Evolutionary conservation across 1,140 invertebrate species (phyloP), one percentile per base, ranked within the genome.

Genomic region (Drosophila pruinosa): DNA sequence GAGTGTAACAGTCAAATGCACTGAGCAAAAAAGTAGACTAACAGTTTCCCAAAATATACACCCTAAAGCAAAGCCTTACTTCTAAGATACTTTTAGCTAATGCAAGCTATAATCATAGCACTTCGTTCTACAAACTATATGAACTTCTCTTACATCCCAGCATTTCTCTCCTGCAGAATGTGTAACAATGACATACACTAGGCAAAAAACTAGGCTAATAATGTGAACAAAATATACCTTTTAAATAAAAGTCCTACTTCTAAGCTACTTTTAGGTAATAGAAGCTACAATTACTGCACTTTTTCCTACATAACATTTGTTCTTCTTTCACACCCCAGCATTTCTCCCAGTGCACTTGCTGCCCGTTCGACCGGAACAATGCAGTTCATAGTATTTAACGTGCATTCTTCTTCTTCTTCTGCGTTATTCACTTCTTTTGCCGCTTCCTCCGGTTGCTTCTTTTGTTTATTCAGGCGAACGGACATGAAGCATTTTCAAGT

Each of bases 391-490:
- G 15, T 28, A 45, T 19, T 58, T 39, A 34, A 39, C n/a, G 8
- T 54, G 48, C 21, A 39, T 41, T 43, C 39, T 28, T 28, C 21
- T 12, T 34, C 52, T 26, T 14, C 21, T 41, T 8, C 7, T 34
- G 8, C n/a, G n/a, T n/a, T n/a, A n/a, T 34, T 28, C 10, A n/a
- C 24, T 57, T 21, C 39, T 45, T 31, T n/a, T 5, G 19, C 8
- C n/a, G 14, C 47, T 31, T 31, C 48, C 17, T 52, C 10, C 14
- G 19, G n/a, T 0, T 43, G 14, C 39, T 21, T 62, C 34, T 56
- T 65, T 65, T 71, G 52, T 71, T 71, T 65, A 48, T 56, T 54
- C 59, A 52, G 26, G 36, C 26, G 17, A 39, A 19, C 67, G 58
- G 48, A 50, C 31, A 57, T 65, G 24, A 34, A 65, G 65, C 43